Base-by-base conservation (phyloP, 2,113 vertebrate genomes). In the Pluvianellus socialis region DNA sequence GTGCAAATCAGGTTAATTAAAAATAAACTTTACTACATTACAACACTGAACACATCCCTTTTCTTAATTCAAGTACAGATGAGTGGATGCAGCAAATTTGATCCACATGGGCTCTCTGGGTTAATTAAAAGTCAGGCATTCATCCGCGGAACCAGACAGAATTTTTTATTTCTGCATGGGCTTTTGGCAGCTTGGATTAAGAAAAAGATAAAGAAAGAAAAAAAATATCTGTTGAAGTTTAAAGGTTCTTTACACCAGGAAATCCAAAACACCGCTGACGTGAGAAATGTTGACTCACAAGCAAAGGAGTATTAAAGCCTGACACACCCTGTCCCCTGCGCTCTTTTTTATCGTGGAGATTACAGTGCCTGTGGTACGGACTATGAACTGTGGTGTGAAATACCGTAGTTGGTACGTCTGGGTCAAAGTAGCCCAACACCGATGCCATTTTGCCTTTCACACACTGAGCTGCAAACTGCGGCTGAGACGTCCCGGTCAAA, bases 1-100 rank as follows among this genome's bases (percentile, higher is more conserved):
- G 72, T 93, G 71, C 86, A 94, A 91, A 90, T 96, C 79, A 87
- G 73, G 87, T 96, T 96, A 97, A 96, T 97, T 93, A 95, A 95
- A 98, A 97, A 94, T 63, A 86, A 97, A 95, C 73, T 92, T 92
- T 70, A 80, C 49, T 79, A 70, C 66, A 33, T 88, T 84, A 92
- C 40, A 83, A 53, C 63, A 79, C 53, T 80, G 75, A 90, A 89
- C 70, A 26, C 18, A 95, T 59, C 44, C 68, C 58, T 92, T 91
- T 74, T 70, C 49, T 82, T 88, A 91, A 95, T 88, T 96, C 79
- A 83, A 94, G 81, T 72, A 91, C 42, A 94, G 93, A 97, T 77
- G 71, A 96, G 74, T 79, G 71, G 83, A 96, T 94, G 95, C 62
- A 88, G 67, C 62, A 94, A 96, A 90, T 91, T 81, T 91, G 70